Evolutionary conservation across 1,140 invertebrate species (phyloP).

Genomic region (Eurosta solidaginis): DNA sequence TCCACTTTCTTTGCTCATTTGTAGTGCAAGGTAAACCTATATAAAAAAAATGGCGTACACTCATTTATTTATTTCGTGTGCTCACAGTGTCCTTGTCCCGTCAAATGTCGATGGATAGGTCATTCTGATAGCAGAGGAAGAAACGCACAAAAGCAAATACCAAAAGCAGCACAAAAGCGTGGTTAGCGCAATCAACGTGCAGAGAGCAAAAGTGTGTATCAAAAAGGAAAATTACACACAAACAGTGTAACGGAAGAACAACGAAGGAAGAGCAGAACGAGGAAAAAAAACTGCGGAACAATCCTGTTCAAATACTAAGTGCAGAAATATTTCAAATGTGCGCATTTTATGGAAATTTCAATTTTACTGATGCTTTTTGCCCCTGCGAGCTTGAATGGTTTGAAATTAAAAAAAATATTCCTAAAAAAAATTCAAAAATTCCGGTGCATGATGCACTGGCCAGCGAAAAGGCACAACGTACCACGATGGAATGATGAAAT

Average conservation of each 20-base stretch:
- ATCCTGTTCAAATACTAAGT: neutral
- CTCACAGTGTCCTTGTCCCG: neutral
- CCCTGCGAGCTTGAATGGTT: neutral
- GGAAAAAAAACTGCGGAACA: neutral
- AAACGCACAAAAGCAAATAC: neutral
- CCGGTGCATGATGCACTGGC: no score
- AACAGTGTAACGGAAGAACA: no score
- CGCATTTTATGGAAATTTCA: conserved; percentile 21
- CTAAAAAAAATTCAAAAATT: conserved; percentile 2
- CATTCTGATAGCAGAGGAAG: neutral
- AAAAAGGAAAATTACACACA: neutral
- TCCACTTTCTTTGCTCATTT: no score
- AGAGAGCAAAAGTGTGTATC: neutral
- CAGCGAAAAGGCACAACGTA: neutral
- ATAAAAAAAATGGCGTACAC: neutral
- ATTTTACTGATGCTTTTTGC: neutral
- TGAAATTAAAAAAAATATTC: neutral
- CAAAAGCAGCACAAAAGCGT: neutral
- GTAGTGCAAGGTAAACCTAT: neutral
- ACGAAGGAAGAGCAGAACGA: neutral
- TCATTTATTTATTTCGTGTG: neutral
- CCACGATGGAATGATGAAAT: neutral
- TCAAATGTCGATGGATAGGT: neutral
- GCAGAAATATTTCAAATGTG: neutral
- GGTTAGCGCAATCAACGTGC: conserved; percentile 2